Conservation (phyloP, 2,888 invertebrate species). For the Schrankia costaestrigalis region DNA sequence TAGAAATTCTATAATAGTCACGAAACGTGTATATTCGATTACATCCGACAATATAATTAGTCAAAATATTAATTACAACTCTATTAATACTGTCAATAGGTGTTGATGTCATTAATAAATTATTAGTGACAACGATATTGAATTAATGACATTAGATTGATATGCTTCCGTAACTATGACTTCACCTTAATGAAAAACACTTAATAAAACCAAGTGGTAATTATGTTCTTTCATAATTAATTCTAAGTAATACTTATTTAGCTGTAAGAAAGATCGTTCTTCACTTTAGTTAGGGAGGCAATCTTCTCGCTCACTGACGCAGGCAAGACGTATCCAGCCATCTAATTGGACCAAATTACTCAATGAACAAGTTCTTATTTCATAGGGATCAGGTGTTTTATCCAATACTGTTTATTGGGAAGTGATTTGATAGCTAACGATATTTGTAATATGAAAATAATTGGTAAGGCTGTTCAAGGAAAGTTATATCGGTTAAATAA, state of each 20-base stretch:
- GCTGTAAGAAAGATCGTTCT: slow-evolving; percentile 6
- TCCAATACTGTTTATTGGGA: slow-evolving; percentile 9
- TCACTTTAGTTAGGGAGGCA: slow-evolving; percentile 40
- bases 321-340: slow-evolving; percentile 51
- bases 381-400: slow-evolving; percentile 18
- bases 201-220: slow-evolving; percentile 14
- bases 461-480: too few relatives aligned
- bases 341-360: slow-evolving; percentile 71
- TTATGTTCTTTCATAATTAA: slow-evolving; percentile 26
- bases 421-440: not conserved
- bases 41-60: too few relatives aligned
- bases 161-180: not conserved
- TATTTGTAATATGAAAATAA: not conserved
- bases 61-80: too few relatives aligned
- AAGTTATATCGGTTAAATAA: too few relatives aligned
- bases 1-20: too few relatives aligned
- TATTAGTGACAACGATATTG: not conserved
- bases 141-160: slow-evolving; percentile 1
- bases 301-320: slow-evolving; percentile 61
- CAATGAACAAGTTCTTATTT: slow-evolving; percentile 36
- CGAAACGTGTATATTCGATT: too few relatives aligned
- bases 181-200: slow-evolving; percentile 8
- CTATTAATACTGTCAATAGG: too few relatives aligned
- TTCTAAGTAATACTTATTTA: slow-evolving; percentile 25
- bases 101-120: slow-evolving; percentile 3